Evolutionary conservation across 2,113 vertebrate species (phyloP).

Genomic region (zebrafish (Danio rerio)): DNA sequence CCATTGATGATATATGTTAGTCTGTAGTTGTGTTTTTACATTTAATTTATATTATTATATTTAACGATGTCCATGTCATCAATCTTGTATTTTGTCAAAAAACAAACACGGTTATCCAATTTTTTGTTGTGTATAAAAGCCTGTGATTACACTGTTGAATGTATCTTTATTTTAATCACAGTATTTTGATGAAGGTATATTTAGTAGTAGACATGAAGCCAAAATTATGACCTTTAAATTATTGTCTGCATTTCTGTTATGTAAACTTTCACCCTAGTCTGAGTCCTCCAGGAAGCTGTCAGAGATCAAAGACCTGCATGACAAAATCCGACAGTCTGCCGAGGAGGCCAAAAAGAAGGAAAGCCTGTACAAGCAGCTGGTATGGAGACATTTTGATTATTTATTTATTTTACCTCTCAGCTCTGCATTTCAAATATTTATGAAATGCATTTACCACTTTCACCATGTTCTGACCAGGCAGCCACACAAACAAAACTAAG

Average conservation of each 20-base stretch:
- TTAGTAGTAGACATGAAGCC: too few relatives aligned
- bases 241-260: not conserved
- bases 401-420: not conserved
- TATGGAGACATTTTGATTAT: slow-evolving; percentile 57
- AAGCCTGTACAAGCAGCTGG: slow-evolving; percentile 85
- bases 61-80: too few relatives aligned
- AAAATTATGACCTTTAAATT: too few relatives aligned
- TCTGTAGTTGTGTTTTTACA: too few relatives aligned
- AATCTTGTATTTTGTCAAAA: too few relatives aligned
- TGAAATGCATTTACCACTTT: not conserved
- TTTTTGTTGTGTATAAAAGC: too few relatives aligned
- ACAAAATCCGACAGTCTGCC: slow-evolving; percentile 82
- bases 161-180: too few relatives aligned
- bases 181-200: too few relatives aligned
- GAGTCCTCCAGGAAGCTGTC: slow-evolving; percentile 84
- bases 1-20: too few relatives aligned
- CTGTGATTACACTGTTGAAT: too few relatives aligned
- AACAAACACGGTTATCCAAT: too few relatives aligned
- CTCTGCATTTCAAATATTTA: not conserved
- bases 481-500: not conserved
- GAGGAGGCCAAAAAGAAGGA: slow-evolving; percentile 89
- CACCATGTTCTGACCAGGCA: not conserved
- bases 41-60: too few relatives aligned
- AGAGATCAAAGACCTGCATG: slow-evolving; percentile 86
- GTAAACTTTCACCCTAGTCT: slow-evolving; percentile 66